These are phyloP conservation scores for Muschampia plurimacula DNA, from an alignment of 2,888 invertebrate genomes.

Conservation along the genomic window DNA sequence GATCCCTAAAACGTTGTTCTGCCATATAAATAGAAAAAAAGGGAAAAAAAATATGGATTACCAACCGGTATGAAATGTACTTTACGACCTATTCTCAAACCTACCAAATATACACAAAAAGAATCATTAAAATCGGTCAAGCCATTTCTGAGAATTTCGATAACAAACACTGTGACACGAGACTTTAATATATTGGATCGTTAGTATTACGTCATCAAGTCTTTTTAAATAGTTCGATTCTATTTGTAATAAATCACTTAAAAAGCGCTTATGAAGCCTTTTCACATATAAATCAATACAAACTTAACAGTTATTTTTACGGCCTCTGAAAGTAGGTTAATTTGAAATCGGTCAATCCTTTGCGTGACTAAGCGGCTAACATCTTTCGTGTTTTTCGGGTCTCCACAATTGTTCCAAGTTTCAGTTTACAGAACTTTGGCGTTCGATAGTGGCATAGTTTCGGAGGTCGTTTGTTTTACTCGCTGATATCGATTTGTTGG, in stretches of 20 bases:
- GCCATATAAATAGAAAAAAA: too few species aligned
- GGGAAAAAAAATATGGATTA: too few species aligned
- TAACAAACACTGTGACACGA: too few species aligned
- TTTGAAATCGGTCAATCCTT: constrained; percentile 66
- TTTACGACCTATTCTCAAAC: too few species aligned
- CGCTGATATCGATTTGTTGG: constrained; percentile 59
- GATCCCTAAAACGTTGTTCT: too few species aligned
- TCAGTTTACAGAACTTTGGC: constrained; percentile 48
- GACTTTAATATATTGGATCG: too few species aligned
- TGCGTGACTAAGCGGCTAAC: constrained; percentile 67
- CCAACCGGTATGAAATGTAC: too few species aligned
- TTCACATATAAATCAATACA: background rate
- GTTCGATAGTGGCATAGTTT: constrained; percentile 64
- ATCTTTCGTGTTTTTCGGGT: constrained; percentile 58
- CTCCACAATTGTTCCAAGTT: constrained; percentile 49
- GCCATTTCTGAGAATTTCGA: too few species aligned
- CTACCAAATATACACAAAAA: too few species aligned
- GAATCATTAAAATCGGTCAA: too few species aligned
- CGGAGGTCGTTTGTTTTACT: constrained; percentile 52
- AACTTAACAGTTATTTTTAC: constrained; percentile 28
- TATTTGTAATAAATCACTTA: background rate
- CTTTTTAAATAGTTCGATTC: background rate
- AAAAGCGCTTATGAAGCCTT: background rate
- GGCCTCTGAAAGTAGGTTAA: constrained; percentile 63
- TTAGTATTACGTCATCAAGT: too few species aligned